Percentiles rank a stretch among this genome's conserved stretches.
Conservation (phyloP, 2,113 vertebrate species). For the Caranx melampygus region DNA sequence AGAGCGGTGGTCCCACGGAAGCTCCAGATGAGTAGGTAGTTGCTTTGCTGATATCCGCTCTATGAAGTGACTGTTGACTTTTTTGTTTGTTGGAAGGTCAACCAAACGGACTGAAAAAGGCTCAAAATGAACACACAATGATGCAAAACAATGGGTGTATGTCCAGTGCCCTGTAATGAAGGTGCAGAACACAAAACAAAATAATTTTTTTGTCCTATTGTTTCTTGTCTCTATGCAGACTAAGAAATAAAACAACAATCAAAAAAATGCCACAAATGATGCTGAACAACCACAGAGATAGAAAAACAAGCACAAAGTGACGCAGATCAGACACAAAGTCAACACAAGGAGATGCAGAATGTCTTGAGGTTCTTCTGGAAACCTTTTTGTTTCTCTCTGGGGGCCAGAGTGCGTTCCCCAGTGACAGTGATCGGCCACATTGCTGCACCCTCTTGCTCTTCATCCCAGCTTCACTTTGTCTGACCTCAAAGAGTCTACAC, state of each 20-base stretch:
- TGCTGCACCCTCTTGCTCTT: slow-evolving; percentile 7
- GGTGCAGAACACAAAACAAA: background rate
- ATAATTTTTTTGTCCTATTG: background rate
- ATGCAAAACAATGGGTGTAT: background rate
- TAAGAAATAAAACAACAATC: background rate
- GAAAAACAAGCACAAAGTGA: background rate
- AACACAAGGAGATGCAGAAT: background rate
- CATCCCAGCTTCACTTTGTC: slow-evolving; percentile 33
- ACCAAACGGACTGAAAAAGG: background rate
- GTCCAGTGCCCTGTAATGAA: background rate
- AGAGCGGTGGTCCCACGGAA: background rate
- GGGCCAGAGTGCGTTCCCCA: slow-evolving; percentile 22
- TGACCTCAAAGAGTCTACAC: slow-evolving; percentile 45
- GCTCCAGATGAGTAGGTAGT: background rate
- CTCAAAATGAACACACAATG: background rate
- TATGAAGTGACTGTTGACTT: background rate
- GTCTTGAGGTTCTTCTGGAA: no score
- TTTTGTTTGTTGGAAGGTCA: background rate
- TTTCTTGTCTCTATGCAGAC: background rate
- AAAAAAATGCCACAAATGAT: background rate
- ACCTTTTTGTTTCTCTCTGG: background rate
- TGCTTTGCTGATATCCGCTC: background rate
- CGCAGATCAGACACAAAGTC: background rate
- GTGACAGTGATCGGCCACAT: slow-evolving; percentile 10
- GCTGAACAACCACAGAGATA: background rate